Percentiles rank a stretch among this genome's conserved stretches.
Conservation (phyloP, 2,113 vertebrate species). For the Etia nguti region DNA sequence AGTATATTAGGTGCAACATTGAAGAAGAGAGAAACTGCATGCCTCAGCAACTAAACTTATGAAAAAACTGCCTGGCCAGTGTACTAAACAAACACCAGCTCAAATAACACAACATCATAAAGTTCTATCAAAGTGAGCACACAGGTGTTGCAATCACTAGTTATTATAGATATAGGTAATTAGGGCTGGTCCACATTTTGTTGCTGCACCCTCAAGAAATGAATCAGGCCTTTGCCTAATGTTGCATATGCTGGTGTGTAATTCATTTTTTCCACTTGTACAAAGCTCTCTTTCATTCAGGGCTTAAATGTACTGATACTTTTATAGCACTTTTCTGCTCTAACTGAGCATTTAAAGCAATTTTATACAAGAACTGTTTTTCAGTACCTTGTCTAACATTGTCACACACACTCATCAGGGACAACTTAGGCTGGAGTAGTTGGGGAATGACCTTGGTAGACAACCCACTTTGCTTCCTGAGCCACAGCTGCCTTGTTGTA, state of each 20-base stretch:
- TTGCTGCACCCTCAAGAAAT: background rate
- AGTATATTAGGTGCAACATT: background rate
- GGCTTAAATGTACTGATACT: background rate
- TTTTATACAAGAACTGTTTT: background rate
- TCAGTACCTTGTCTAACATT: background rate
- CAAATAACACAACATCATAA: background rate
- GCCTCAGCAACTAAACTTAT: background rate
- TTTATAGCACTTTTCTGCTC: background rate
- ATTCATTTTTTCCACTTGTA: conserved; percentile 4
- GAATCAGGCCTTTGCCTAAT: background rate
- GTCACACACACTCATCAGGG: background rate
- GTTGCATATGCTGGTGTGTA: background rate
- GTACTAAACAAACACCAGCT: background rate
- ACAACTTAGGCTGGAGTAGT: background rate
- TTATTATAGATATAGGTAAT: background rate
- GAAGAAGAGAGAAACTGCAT: background rate
- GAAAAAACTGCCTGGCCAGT: background rate
- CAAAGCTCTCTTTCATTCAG: background rate
- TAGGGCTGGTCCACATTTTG: conserved; percentile 1
- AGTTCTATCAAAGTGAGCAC: background rate
- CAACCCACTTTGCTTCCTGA: background rate
- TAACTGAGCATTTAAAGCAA: background rate
- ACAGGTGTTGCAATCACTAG: background rate
- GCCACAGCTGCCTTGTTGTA: background rate
- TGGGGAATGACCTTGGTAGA: background rate